Evolutionary conservation across 2,888 invertebrate species (phyloP), one percentile per base, ranked within the genome.

Genomic region (Eupithecia centaureata): DNA sequence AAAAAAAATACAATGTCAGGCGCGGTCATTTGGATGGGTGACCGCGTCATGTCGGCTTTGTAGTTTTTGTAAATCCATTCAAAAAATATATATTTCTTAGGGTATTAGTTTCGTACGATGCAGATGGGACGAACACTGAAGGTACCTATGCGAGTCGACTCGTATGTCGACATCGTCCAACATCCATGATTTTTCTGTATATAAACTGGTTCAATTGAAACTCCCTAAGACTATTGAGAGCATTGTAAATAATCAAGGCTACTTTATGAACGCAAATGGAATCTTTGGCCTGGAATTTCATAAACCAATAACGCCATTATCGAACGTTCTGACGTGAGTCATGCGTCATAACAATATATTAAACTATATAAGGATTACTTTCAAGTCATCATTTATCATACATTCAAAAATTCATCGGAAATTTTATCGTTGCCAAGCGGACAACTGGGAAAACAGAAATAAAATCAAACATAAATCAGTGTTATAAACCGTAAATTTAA

Each of bases 221-320:
- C 32, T 32, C 47, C 57, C 51, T 42, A 57, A 66, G 38, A 61
- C 35, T 66, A 61, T 61, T 57, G 47, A 61, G 35, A 56, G 33
- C 30, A 57, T 56, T 56, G 61, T 32, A 15, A 25, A 57, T 61
- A 52, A 61, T 61, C 65, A 33, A 66, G 56, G 61, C 47, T 61
- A 57, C 57, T 42, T 56, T 57, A 66, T 32, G 57, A 15, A 66
- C 15, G 25, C 5, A 27, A 57, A 66, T 61, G 27, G 28, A 66
- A 61, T 57, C 47, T 35, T 66, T 35, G 56, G 56, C 57, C 56
- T 57, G 47, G 47, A 58, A 61, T 51, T 66, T 57, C 61, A 66
- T 66, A 47, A 57, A 66, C 61, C 47, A 57, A 62, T 66, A 66
- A 47, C 57, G 61, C 66, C 66, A 62, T 62, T 61, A 66, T 51